Conservation (phyloP, 2,797 vertebrate species). For the Simalia tracyae region DNA sequence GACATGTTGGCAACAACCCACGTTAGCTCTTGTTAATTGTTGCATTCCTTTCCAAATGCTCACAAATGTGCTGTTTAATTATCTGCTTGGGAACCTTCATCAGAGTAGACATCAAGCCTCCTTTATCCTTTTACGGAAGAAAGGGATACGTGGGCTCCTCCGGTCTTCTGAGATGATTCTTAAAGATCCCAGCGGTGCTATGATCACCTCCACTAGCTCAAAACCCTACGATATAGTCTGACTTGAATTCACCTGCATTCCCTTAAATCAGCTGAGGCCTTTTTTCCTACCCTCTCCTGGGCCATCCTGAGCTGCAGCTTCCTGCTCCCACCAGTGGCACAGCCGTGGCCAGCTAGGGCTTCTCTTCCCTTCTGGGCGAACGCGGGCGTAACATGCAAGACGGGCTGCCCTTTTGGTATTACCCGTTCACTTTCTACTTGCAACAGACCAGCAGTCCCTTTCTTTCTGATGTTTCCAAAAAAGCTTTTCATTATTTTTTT, state of each 20-base stretch:
- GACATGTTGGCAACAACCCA: background rate
- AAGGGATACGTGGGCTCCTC: background rate
- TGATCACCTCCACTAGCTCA: background rate
- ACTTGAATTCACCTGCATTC: background rate
- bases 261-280: background rate
- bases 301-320: background rate
- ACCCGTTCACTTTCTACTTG: background rate
- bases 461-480: background rate
- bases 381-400: background rate
- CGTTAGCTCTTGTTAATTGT: background rate
- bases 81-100: background rate
- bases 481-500: background rate
- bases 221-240: background rate
- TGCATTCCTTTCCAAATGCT: background rate
- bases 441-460: background rate
- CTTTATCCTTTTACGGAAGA: background rate
- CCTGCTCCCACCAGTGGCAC: background rate
- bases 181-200: background rate
- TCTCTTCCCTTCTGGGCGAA: background rate
- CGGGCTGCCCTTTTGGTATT: background rate
- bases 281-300: background rate
- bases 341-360: background rate
- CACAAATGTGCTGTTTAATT: background rate
- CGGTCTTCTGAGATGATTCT: background rate
- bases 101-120: background rate